Conservation (phyloP, 2,888 invertebrate species). For the Ecdyonurus torrentis region DNA sequence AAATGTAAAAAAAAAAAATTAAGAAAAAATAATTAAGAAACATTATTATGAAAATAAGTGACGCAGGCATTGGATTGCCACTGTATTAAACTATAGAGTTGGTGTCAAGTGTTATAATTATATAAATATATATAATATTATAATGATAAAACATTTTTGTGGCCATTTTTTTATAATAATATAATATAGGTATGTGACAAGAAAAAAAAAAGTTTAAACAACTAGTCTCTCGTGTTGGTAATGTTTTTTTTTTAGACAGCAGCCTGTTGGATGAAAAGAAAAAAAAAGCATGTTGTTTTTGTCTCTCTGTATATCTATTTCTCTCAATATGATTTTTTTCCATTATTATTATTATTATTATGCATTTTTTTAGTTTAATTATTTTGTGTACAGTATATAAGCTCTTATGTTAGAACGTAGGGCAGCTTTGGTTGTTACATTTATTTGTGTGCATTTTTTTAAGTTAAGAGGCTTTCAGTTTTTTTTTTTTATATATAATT, state of each 20-base stretch:
- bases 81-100: not conserved
- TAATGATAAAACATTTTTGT: not conserved
- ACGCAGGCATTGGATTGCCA: not conserved
- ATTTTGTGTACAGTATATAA: too few relatives aligned
- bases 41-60: not conserved
- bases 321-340: too few relatives aligned
- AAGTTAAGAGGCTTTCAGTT: not conserved
- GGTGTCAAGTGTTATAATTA: not conserved
- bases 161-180: not conserved
- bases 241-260: not conserved
- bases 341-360: too few relatives aligned
- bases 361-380: too few relatives aligned
- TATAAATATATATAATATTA: not conserved
- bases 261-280: not conserved
- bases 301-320: too few relatives aligned
- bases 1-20: not conserved
- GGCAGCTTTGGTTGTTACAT: not conserved
- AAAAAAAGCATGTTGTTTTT: too few relatives aligned
- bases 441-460: conserved; percentile 1
- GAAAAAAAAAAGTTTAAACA: not conserved
- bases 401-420: too few relatives aligned
- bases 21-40: not conserved
- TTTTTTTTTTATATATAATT: not conserved
- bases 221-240: not conserved
- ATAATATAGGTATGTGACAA: not conserved